A percentile compares a stretch with the other conserved stretches of the same genome.
Conservation (phyloP, 2,797 vertebrate species). For the Alcedo quadribrachys region DNA sequence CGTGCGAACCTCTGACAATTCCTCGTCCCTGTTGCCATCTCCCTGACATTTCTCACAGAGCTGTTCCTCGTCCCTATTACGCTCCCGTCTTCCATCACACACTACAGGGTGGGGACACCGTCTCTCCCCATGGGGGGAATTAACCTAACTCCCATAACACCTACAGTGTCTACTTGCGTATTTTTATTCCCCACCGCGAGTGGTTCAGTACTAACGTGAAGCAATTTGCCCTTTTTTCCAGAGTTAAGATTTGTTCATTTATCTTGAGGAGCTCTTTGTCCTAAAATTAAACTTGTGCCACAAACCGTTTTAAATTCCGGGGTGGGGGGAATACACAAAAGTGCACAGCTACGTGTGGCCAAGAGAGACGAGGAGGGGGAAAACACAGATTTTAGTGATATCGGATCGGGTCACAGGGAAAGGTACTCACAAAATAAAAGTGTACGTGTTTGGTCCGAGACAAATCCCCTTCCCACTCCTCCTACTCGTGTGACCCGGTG, state of each 20-base stretch:
- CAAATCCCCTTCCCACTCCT: slow-evolving; percentile 6
- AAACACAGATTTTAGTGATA: neutral
- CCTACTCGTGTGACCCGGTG: slow-evolving; percentile 56
- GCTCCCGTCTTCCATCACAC: neutral
- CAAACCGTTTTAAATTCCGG: neutral
- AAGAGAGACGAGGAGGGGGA: neutral
- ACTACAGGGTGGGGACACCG: neutral
- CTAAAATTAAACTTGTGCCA: neutral
- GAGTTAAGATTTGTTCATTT: neutral
- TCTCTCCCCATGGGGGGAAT: neutral
- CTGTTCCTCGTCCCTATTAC: neutral
- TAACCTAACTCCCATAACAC: neutral
- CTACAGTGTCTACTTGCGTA: neutral
- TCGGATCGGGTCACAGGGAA: neutral
- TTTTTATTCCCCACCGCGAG: neutral
- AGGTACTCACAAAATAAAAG: neutral
- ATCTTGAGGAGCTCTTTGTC: neutral
- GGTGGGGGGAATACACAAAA: neutral
- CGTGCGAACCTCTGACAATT: neutral
- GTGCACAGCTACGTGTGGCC: neutral
- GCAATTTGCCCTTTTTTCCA: neutral
- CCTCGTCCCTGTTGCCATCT: neutral
- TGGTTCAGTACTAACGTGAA: neutral
- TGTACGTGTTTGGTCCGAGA: neutral
- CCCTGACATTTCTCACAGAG: neutral